Percentiles rank a stretch among this genome's conserved stretches.
phyloP scores from a whole-genome alignment of 2,113 vertebrate genomes.

The Acrocephalus arundinaceus region DNA sequence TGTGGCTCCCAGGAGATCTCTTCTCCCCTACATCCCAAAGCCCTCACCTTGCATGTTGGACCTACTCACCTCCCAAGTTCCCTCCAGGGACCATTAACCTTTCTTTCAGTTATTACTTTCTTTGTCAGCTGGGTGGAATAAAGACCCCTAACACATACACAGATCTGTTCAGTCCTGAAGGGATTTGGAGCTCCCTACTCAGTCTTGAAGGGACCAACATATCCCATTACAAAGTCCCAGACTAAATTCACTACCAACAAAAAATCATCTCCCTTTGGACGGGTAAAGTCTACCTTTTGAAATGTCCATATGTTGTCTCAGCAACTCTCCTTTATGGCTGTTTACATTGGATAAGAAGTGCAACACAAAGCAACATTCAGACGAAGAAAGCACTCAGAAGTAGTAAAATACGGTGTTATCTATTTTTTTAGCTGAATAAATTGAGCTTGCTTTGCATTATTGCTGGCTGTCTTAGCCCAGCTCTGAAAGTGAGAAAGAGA shows the following conservation, averaged over 20 bases:
- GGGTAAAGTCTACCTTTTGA: slow-evolving; percentile 55
- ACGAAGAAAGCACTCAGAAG: slow-evolving; percentile 44
- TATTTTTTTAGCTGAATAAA: slow-evolving; percentile 73
- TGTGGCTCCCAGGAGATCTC: neutral
- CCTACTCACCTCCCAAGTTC: neutral
- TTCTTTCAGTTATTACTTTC: slow-evolving; percentile 7
- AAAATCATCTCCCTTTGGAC: slow-evolving; percentile 51
- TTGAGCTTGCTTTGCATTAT: slow-evolving; percentile 74
- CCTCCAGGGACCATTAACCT: neutral
- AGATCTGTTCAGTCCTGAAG: slow-evolving; percentile 17
- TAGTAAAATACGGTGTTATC: slow-evolving; percentile 66
- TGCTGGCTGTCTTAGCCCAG: slow-evolving; percentile 69
- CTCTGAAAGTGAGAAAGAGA: slow-evolving; percentile 70
- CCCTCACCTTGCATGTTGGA: accelerated
- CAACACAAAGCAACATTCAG: slow-evolving; percentile 62
- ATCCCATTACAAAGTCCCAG: slow-evolving; percentile 58
- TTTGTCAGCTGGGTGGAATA: neutral
- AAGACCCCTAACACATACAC: neutral
- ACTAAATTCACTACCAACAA: slow-evolving; percentile 53
- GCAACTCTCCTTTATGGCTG: slow-evolving; percentile 42
- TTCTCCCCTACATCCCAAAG: neutral
- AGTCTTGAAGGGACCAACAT: slow-evolving; percentile 50
- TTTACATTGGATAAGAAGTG: slow-evolving; percentile 59
- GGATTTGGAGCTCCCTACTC: slow-evolving; percentile 37
- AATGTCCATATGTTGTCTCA: slow-evolving; percentile 46